phyloP scores from a whole-genome alignment of 1,140 invertebrate species.

The Chelonus insularis region DNA sequence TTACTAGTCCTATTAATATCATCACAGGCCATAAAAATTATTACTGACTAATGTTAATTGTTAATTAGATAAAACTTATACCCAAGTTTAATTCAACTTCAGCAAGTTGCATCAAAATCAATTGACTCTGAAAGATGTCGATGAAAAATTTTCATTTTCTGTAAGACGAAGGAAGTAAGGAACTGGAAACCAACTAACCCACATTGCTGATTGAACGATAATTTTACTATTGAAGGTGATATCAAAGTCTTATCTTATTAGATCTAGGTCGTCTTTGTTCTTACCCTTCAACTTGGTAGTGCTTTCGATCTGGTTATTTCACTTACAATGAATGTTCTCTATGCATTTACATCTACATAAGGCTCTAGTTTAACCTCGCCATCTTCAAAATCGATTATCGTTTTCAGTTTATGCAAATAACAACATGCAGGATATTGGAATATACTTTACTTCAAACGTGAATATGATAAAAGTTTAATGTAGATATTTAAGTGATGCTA shows the following conservation, averaged over 20 bases:
- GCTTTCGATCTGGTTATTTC: conserved; percentile 5
- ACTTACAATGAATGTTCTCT: not conserved
- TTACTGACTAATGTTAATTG: no score
- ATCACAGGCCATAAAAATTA: no score
- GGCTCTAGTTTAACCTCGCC: not conserved
- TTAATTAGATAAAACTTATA: not conserved
- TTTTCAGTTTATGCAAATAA: conserved; percentile 13
- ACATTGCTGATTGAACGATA: conserved; percentile 20
- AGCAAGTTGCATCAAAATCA: not conserved
- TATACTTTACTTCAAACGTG: conserved; percentile 7
- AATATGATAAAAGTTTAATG: not conserved
- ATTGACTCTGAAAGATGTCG: no score
- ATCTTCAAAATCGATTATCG: conserved; percentile 18
- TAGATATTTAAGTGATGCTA: not conserved
- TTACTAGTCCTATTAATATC: no score
- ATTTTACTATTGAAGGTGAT: conserved; percentile 12
- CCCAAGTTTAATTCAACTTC: not conserved
- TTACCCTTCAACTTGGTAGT: conserved; percentile 2
- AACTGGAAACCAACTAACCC: conserved; percentile 19
- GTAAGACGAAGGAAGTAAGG: not conserved
- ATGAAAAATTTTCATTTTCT: no score
- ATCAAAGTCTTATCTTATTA: conserved; percentile 17
- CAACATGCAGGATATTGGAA: conserved; percentile 1
- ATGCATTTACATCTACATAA: conserved; percentile 6
- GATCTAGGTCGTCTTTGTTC: conserved; percentile 23